Evolutionary conservation across 1,140 invertebrate genomes (phyloP), one percentile per base, ranked within the genome.

Genomic region (Trachelipus rathkii): DNA sequence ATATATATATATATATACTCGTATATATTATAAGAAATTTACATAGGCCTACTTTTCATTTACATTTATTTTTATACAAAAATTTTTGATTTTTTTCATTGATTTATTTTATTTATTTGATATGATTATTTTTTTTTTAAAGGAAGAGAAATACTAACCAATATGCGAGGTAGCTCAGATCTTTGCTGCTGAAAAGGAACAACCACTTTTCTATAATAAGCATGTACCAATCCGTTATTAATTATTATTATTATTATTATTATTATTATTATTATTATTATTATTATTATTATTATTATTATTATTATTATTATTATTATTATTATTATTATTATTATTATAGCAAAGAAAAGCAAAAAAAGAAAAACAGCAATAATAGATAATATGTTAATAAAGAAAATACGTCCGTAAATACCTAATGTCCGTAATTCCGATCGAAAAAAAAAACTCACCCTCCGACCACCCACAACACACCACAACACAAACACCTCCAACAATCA

Each of bases 141-240:
- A 33, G 33, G 33, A 33, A 33, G 33, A 46, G 46, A 77, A 70
- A 78, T 81, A 82, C 83, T 84, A 78, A 84, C 83, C 82, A 84
- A 81, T 68, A 84, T 78, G 76, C 82, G 82, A 67, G 82, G 83
- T 68, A 84, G 78, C 76, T 83, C 83, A 67, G 82, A 82, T 77
- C 82, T 81, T 74, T 84, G 82, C 79, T 83, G 83, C 81, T 84
- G 74, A 44, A 70, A 70, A 70, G 68, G 23, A 70, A 70, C 68
- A 70, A 70, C 24, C 68, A 60, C 53, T 60, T n/a, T n/a, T 60
- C 19, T 60, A 60, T 60, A 15, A 60, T 60, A 60, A 60, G 50
- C 19, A 60, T 60, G 46, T 50, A 60, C 15, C 19, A 70, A 24
- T 70, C 15, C 68, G 50, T 19, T 60, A 60, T 60, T 60, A 60